phyloP scores from a whole-genome alignment of 1,140 invertebrate genomes.

The Hyposmocoma kahamanoa region DNA sequence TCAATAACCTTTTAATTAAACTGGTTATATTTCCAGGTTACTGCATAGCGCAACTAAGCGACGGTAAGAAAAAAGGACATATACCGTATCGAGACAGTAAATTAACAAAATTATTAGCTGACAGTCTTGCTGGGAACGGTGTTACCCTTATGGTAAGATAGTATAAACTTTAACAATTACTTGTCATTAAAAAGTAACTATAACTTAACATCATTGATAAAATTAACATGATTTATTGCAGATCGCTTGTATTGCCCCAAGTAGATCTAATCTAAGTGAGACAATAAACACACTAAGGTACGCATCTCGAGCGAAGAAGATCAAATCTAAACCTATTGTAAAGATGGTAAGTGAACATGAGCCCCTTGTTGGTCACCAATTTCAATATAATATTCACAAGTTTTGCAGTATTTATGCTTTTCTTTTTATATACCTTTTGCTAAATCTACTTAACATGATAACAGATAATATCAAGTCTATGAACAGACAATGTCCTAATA shows the following conservation, averaged over 20 bases:
- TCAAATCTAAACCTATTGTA: constrained; percentile 91
- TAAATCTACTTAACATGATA: too few species aligned
- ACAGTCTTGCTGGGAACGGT: constrained; percentile 95
- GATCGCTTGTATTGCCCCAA: constrained; percentile 95
- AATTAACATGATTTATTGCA: constrained; percentile 62
- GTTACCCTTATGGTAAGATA: constrained; percentile 90
- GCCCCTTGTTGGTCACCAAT: too few species aligned
- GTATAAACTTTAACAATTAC: too few species aligned
- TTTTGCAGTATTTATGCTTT: too few species aligned
- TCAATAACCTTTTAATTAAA: background rate
- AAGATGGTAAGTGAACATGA: constrained; percentile 93
- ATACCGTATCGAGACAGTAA: constrained; percentile 96
- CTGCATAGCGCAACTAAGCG: constrained; percentile 93
- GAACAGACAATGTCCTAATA: too few species aligned
- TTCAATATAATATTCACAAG: too few species aligned
- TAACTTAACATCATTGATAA: too few species aligned
- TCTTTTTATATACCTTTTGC: too few species aligned
- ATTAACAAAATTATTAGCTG: constrained; percentile 92
- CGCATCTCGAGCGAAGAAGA: constrained; percentile 89
- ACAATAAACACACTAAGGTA: constrained; percentile 94
- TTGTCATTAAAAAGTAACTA: too few species aligned
- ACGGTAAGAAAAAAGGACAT: constrained; percentile 87
- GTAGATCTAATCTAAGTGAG: constrained; percentile 89
- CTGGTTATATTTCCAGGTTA: constrained; percentile 79
- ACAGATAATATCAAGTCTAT: too few species aligned